These are phyloP conservation scores for Myotis planiceps DNA, from an alignment of 2,797 vertebrate genomes.

Conservation along the genomic window DNA sequence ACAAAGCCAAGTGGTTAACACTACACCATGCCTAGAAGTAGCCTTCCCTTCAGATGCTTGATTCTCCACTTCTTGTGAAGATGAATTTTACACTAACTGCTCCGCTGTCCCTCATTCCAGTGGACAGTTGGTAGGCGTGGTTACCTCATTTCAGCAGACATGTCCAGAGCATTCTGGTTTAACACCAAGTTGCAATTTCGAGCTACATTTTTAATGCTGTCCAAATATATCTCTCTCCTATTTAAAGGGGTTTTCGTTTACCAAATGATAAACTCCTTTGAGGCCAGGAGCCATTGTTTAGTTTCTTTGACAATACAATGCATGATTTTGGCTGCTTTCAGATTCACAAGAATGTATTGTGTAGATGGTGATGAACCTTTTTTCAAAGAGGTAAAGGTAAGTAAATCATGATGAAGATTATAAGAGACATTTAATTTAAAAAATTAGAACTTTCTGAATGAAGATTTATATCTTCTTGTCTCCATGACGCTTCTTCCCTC, in stretches of 20 bases:
- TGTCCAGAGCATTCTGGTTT: not conserved
- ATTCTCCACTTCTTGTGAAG: not conserved
- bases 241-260: not conserved
- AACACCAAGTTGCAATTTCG: not conserved
- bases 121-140: not conserved
- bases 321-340: not conserved
- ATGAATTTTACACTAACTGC: not conserved
- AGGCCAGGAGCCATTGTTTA: not conserved
- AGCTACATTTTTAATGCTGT: not conserved
- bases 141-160: not conserved
- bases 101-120: not conserved
- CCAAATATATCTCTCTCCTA: not conserved
- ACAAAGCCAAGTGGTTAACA: not conserved
- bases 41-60: not conserved
- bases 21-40: not conserved
- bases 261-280: not conserved
- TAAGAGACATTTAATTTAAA: not conserved
- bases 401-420: not conserved
- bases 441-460: not conserved
- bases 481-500: not conserved
- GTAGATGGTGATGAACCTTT: not conserved
- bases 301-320: not conserved
- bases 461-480: not conserved
- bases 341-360: not conserved
- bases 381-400: not conserved